Conservation (phyloP, 2,113 vertebrate genomes). For the Panthera uncia region DNA sequence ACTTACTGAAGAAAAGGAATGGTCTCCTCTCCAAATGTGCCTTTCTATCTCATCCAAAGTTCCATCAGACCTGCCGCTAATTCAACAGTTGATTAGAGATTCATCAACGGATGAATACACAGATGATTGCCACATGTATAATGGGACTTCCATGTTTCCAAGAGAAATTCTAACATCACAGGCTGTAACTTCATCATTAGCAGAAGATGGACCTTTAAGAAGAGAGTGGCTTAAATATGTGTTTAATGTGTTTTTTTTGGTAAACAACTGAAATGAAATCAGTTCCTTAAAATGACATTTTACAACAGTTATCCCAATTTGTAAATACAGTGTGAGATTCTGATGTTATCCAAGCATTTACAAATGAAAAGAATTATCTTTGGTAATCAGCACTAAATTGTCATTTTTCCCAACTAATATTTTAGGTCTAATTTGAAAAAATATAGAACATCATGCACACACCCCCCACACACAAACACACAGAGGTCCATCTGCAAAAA, state of each 20-base stretch:
- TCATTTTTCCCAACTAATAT: not conserved
- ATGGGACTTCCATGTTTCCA: not conserved
- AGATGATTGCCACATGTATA: not conserved
- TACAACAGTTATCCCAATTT: not conserved
- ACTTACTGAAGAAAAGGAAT: not conserved
- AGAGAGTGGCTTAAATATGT: not conserved
- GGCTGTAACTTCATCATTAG: not conserved
- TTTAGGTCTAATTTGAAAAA: not conserved
- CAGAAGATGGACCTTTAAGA: not conserved
- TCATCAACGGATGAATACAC: conserved; percentile 26
- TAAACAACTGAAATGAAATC: not conserved
- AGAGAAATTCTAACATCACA: conserved; percentile 4
- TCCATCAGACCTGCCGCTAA: not conserved
- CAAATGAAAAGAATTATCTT: not conserved
- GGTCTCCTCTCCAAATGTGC: not conserved
- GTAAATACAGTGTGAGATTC: not conserved
- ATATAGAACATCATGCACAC: not conserved
- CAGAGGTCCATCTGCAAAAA: not conserved
- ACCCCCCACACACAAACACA: not conserved
- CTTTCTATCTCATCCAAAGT: not conserved
- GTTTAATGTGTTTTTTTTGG: not conserved
- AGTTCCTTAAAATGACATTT: not conserved
- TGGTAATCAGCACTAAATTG: not conserved
- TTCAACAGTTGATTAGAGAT: not conserved
- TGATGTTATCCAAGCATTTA: not conserved